A percentile compares a stretch with the other conserved stretches of the same genome.
Conservation (phyloP, 2,888 invertebrate species). For the Corythucha ciliata region DNA sequence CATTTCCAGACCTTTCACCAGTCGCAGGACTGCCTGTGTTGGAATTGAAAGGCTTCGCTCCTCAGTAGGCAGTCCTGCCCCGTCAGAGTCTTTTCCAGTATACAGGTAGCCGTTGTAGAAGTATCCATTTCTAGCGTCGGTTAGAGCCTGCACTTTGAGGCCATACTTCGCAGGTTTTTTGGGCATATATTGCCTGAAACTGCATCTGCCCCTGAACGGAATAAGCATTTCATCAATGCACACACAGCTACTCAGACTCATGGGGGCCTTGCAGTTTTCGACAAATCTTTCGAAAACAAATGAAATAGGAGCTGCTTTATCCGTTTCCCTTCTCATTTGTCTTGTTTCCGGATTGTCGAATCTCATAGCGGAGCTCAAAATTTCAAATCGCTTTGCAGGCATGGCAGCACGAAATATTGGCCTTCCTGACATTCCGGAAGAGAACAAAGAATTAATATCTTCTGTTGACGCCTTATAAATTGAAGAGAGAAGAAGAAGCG, state of each 20-base stretch:
- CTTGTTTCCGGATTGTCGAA: constrained; percentile 18
- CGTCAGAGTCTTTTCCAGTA: constrained; percentile 37
- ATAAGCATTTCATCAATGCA: constrained; percentile 27
- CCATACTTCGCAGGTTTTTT: constrained; percentile 36
- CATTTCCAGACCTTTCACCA: constrained; percentile 35
- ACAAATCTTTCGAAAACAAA: constrained; percentile 23
- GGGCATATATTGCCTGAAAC: constrained; percentile 27
- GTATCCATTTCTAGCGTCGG: constrained; percentile 33
- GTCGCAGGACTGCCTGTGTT: constrained; percentile 36
- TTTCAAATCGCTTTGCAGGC: constrained; percentile 6
- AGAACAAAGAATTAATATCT: background rate
- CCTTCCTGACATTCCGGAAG: constrained; percentile 5
- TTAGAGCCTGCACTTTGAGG: constrained; percentile 32
- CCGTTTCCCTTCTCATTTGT: background rate
- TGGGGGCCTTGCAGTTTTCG: constrained; percentile 19
- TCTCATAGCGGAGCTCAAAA: constrained; percentile 9
- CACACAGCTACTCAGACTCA: constrained; percentile 18
- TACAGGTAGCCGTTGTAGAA: constrained; percentile 37
- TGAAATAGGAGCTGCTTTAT: constrained; percentile 20
- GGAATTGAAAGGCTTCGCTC: constrained; percentile 36
- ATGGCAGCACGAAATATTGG: constrained; percentile 19
- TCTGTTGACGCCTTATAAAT: constrained; percentile 20
- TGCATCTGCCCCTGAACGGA: constrained; percentile 23
- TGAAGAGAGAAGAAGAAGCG: constrained; percentile 7
- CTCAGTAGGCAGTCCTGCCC: constrained; percentile 31